Evolutionary conservation across 2,797 vertebrate genomes (phyloP), one percentile per base, ranked within the genome.

Genomic region (Distichodus sexfasciatus): DNA sequence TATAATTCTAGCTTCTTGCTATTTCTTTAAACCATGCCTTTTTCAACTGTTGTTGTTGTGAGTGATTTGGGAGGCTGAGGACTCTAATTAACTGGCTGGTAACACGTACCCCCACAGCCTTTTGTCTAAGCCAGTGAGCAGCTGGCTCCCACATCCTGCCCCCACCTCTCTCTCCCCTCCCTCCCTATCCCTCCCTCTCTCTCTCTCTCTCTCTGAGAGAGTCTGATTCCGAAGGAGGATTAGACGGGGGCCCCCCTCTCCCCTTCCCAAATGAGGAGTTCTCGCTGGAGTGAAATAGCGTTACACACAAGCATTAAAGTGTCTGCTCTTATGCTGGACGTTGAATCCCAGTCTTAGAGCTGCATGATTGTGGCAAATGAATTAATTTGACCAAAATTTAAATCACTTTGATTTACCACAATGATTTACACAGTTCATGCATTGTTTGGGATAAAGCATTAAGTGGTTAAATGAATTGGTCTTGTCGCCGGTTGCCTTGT

Each of bases 41-140:
- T 8, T 26, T 66, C 40, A 44, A 68, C 28, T 53, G 53, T 59
- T 26, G 41, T 61, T 15, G 60, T n/a, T n/a, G n/a, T n/a, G n/a
- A n/a, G n/a, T 47, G 51, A 53, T 41, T 40, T 50, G 50, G 40
- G 58, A 8, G 3, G 59, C 68, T 74, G 69, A 51, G 76, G 75
- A 75, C 84, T 88, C 85, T 81, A 82, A 81, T 87, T 90, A 76
- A 72, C 54, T 19, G 33, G 17, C 75, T 78, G 67, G 76, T 79
- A 88, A 82, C 81, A 81, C 83, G 83, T 89, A 85, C 83, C 88
- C 82, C 82, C 86, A 82, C 80, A 84, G 86, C 84, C 87, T 90
- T 73, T 91, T 91, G 89, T 91, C 79, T 88, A 83, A 86, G 84
- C 84, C 76, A 82, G 84, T 84, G 84, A 88, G 85, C 88, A 90